A percentile compares a stretch with the other conserved stretches of the same genome.
Evolutionary conservation across 2,797 vertebrate genomes (phyloP).

Genomic region (Sciurus vulgaris): DNA sequence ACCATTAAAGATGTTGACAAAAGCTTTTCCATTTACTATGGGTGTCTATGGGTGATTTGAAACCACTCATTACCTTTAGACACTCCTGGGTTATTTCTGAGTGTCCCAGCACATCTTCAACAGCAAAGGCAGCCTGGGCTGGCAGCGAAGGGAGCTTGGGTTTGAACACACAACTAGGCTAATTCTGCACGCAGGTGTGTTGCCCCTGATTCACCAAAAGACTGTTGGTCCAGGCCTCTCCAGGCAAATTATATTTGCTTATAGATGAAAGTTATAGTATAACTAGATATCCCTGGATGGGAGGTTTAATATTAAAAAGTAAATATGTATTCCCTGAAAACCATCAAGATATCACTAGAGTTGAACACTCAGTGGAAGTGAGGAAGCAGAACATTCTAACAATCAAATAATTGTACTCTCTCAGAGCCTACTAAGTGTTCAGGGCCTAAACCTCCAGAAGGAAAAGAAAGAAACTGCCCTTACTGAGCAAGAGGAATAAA

Average conservation of each 20-base stretch:
- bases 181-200: neutral
- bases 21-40: slow-evolving; percentile 81
- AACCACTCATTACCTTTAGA: slow-evolving; percentile 69
- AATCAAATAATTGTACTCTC: slow-evolving; percentile 46
- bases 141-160: neutral
- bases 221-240: slow-evolving; percentile 16
- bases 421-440: slow-evolving; percentile 34
- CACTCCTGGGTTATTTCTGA: slow-evolving; percentile 67
- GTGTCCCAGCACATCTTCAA: slow-evolving; percentile 49
- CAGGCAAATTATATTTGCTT: slow-evolving; percentile 54
- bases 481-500: neutral
- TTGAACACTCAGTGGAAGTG: neutral
- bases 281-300: slow-evolving; percentile 19
- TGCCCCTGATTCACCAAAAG: slow-evolving; percentile 38
- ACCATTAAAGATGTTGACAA: slow-evolving; percentile 84
- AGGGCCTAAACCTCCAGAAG: neutral
- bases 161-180: neutral
- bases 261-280: slow-evolving; percentile 49
- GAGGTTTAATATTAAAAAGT: slow-evolving; percentile 54
- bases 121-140: neutral
- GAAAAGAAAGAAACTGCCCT: slow-evolving; percentile 21
- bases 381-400: slow-evolving; percentile 45
- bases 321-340: slow-evolving; percentile 34
- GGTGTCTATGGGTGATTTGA: slow-evolving; percentile 77
- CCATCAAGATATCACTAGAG: slow-evolving; percentile 17